phyloP scores from a whole-genome alignment of 1,140 invertebrate species.

The Pectinophora gossypiella region DNA sequence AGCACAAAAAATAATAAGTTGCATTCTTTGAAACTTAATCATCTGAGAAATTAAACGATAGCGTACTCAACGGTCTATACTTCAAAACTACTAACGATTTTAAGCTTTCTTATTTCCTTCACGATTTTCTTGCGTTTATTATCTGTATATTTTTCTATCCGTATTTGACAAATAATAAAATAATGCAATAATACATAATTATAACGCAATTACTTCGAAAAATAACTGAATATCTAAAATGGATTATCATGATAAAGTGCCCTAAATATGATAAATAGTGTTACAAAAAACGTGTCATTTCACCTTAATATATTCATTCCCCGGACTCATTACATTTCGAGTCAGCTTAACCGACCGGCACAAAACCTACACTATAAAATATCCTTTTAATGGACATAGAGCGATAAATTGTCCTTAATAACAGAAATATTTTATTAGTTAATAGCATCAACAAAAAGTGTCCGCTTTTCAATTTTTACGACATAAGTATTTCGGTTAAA shows the following conservation, averaged over 20 bases:
- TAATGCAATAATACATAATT: too few species aligned
- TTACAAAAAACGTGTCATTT: slow-evolving; percentile 17
- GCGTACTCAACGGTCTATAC: too few species aligned
- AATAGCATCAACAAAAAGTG: slow-evolving; percentile 48
- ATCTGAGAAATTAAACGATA: too few species aligned
- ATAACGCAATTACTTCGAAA: background rate
- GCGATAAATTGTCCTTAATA: slow-evolving; percentile 66
- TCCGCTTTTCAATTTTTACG: slow-evolving; percentile 56
- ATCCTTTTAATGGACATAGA: slow-evolving; percentile 49
- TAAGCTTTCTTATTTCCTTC: too few species aligned
- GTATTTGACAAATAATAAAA: too few species aligned
- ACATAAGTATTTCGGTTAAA: slow-evolving; percentile 46
- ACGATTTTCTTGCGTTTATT: too few species aligned
- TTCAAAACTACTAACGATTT: too few species aligned
- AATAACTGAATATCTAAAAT: too few species aligned
- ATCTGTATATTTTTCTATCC: too few species aligned
- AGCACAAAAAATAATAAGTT: too few species aligned
- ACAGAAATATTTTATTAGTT: slow-evolving; percentile 58
- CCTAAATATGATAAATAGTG: slow-evolving; percentile 1
- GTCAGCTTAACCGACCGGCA: slow-evolving; percentile 36
- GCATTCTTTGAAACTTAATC: too few species aligned
- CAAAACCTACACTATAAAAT: slow-evolving; percentile 65
- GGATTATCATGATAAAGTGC: background rate
- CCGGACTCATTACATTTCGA: slow-evolving; percentile 33
- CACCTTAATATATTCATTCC: slow-evolving; percentile 41